Evolutionary conservation across 2,113 vertebrate genomes (phyloP).

Genomic region (Collichthys lucidus): DNA sequence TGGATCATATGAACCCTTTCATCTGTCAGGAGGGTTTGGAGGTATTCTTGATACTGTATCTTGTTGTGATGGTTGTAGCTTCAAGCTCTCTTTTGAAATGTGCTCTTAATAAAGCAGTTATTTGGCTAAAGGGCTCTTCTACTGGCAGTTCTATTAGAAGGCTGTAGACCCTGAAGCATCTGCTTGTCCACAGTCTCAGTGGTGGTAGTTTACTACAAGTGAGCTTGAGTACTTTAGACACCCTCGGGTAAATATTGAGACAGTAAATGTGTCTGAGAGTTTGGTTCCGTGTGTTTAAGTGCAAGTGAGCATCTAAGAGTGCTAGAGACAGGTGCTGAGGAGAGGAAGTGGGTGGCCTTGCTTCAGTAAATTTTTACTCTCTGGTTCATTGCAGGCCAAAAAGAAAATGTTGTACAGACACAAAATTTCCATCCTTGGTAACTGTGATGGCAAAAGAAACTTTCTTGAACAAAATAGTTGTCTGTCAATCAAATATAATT

Average conservation of each 20-base stretch:
- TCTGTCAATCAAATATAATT: background rate
- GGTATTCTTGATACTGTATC: conserved; percentile 18
- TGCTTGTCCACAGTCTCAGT: conserved; percentile 38
- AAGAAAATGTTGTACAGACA: background rate
- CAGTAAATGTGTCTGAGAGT: conserved; percentile 10
- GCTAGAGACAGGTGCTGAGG: background rate
- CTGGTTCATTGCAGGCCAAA: background rate
- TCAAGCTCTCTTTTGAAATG: conserved; percentile 45
- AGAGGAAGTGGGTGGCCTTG: background rate
- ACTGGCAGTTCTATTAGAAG: conserved; percentile 53
- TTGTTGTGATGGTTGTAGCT: conserved; percentile 32
- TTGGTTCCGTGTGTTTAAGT: conserved; percentile 10
- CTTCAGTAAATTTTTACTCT: background rate
- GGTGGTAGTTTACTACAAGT: conserved; percentile 22
- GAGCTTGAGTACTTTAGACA: conserved; percentile 43
- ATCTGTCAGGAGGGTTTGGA: background rate
- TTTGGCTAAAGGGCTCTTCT: conserved; percentile 50
- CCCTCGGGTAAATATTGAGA: conserved; percentile 50
- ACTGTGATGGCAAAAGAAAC: background rate
- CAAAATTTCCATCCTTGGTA: background rate
- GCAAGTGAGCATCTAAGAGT: background rate
- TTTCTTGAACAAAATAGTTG: background rate
- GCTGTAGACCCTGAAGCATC: conserved; percentile 35
- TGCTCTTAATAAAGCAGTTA: conserved; percentile 64
- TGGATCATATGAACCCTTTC: conserved; percentile 45